phyloP scores from a whole-genome alignment of 2,797 vertebrate species.

The Sorex maritimensis region DNA sequence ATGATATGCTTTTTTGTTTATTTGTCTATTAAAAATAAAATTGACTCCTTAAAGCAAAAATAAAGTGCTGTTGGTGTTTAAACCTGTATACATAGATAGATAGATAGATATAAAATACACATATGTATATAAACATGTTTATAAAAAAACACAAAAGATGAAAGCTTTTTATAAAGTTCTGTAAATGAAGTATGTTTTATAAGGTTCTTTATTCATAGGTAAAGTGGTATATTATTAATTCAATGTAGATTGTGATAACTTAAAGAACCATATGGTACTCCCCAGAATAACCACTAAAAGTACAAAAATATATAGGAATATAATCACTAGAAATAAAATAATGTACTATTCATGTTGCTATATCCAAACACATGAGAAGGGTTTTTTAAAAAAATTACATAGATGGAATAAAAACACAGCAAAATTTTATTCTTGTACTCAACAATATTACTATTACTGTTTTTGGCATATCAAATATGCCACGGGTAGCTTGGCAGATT shows the following conservation, averaged over 20 bases:
- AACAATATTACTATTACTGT: constrained; percentile 8
- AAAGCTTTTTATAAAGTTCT: too few species aligned
- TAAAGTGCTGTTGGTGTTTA: constrained; percentile 9
- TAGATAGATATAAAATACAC: neutral
- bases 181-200: constrained; percentile 35
- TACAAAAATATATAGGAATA: neutral
- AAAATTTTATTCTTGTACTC: constrained; percentile 23
- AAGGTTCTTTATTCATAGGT: neutral
- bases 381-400: neutral
- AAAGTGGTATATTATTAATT: constrained; percentile 24
- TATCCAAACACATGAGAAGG: neutral
- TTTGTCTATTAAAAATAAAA: neutral
- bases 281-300: constrained; percentile 15
- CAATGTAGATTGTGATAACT: neutral
- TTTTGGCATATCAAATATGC: too few species aligned
- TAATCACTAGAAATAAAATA: constrained; percentile 24
- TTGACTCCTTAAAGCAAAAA: neutral
- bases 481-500: too few species aligned
- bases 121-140: neutral
- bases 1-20: neutral
- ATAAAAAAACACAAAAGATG: neutral
- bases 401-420: constrained; percentile 31
- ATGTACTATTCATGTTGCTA: constrained; percentile 16
- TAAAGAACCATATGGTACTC: neutral
- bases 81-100: neutral